A percentile compares a stretch with the other conserved stretches of the same genome.
Evolutionary conservation across 1,140 invertebrate species (phyloP).

Genomic region (Drosophila varians): DNA sequence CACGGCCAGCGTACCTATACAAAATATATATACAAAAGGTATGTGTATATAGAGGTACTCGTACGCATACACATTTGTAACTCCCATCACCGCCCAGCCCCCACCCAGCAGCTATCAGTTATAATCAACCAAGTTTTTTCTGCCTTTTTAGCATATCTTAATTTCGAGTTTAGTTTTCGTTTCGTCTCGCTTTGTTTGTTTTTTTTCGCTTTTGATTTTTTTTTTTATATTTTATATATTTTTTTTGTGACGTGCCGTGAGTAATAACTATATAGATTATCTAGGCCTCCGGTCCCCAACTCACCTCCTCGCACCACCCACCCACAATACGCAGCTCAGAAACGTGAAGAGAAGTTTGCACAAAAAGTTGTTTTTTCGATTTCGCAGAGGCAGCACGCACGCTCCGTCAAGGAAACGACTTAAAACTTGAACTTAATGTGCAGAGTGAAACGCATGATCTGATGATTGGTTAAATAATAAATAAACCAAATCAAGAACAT

Average conservation of each 20-base stretch:
- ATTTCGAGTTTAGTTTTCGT: conserved; percentile 69
- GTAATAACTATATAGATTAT: conserved; percentile 74
- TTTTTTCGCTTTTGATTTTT: conserved; percentile 4
- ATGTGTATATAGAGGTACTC: not conserved
- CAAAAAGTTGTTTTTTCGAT: too few species aligned
- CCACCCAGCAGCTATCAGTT: conserved; percentile 19
- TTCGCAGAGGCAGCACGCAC: conserved; percentile 69
- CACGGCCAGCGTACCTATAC: not conserved
- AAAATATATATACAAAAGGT: not conserved
- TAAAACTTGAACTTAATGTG: conserved; percentile 26
- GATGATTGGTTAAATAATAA: conserved; percentile 8
- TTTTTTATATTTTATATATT: conserved; percentile 59
- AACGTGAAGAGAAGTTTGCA: too few species aligned
- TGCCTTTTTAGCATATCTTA: conserved; percentile 74
- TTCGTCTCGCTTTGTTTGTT: conserved; percentile 31
- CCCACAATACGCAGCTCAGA: too few species aligned
- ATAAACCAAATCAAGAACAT: too few species aligned
- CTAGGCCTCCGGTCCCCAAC: not conserved
- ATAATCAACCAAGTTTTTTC: conserved; percentile 55
- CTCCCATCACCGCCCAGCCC: not conserved
- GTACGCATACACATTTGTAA: conserved; percentile 8
- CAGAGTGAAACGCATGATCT: conserved; percentile 17
- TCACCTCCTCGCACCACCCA: too few species aligned
- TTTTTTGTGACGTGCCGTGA: conserved; percentile 76
- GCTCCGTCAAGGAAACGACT: conserved; percentile 48